Conservation (phyloP, 2,113 vertebrate genomes). For the Ursus arctos region DNA sequence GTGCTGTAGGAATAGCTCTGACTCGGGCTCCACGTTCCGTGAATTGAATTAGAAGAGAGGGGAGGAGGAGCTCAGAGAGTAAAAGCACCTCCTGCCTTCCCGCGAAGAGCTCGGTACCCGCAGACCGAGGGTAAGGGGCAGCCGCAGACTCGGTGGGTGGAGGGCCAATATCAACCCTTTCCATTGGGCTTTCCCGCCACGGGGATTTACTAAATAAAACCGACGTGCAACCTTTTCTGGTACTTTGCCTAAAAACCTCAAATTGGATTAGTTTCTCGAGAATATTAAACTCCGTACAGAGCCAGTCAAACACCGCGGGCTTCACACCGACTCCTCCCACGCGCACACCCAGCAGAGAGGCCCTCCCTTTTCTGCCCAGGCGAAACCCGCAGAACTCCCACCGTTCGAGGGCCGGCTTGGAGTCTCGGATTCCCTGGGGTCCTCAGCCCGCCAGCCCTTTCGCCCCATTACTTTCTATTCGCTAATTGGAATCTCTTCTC, state of each 20-base stretch:
- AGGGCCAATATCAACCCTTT: not conserved
- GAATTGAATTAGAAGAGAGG: not conserved
- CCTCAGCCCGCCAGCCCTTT: not conserved
- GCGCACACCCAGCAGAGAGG: too few relatives aligned
- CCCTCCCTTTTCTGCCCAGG: not conserved
- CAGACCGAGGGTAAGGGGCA: not conserved
- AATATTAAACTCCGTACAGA: not conserved
- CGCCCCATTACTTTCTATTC: not conserved
- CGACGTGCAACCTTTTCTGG: not conserved
- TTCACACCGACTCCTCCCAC: not conserved
- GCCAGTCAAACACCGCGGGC: not conserved
- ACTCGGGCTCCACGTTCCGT: accelerated
- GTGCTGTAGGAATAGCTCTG: not conserved
- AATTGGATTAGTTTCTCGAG: slow-evolving; percentile 52
- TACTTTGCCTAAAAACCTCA: slow-evolving; percentile 40
- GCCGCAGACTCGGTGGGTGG: not conserved
- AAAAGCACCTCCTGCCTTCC: not conserved
- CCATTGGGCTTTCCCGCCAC: not conserved
- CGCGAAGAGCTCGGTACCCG: not conserved
- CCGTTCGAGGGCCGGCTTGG: accelerated
- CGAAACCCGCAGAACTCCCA: not conserved
- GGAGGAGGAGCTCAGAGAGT: not conserved
- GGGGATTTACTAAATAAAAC: not conserved
- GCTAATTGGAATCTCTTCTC: not conserved
- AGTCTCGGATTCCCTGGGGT: not conserved